Evolutionary conservation across 2,888 invertebrate genomes (phyloP).

Genomic region (Parthenolecanium corni): DNA sequence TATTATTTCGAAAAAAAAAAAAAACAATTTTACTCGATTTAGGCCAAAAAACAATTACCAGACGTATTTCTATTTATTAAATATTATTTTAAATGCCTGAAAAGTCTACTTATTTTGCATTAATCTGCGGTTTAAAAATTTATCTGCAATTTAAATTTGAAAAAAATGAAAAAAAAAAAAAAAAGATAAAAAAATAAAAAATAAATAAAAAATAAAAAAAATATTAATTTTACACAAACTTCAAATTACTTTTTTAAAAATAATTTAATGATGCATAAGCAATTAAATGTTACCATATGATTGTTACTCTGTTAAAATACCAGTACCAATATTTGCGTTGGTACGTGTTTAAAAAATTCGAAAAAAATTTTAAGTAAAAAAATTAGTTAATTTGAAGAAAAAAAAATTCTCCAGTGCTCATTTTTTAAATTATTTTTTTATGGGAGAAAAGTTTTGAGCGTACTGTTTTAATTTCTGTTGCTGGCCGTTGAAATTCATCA

Average conservation of each 20-base stretch:
- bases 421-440: constrained; percentile 1
- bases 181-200: too few species aligned
- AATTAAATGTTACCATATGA: constrained; percentile 28
- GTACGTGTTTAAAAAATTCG: constrained; percentile 3
- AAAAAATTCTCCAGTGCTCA: neutral
- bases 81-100: neutral
- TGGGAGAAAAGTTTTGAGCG: constrained; percentile 2
- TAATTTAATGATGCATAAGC: constrained; percentile 23
- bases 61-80: neutral
- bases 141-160: too few species aligned
- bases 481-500: neutral
- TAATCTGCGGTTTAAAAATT: too few species aligned
- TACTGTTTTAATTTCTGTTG: constrained; percentile 6
- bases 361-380: neutral
- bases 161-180: too few species aligned
- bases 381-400: neutral
- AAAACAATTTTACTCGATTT: neutral
- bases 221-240: too few species aligned
- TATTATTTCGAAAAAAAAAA: neutral
- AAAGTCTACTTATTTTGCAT: neutral
- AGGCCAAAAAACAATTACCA: neutral
- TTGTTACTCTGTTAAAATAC: constrained; percentile 26
- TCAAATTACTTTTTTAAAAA: neutral
- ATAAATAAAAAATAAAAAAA: too few species aligned
- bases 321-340: constrained; percentile 25